A percentile compares a stretch with the other conserved stretches of the same genome.
These are phyloP conservation scores for Habroteleia sp. DNA, from an alignment of 2,888 invertebrate species.

Conservation along the genomic window DNA sequence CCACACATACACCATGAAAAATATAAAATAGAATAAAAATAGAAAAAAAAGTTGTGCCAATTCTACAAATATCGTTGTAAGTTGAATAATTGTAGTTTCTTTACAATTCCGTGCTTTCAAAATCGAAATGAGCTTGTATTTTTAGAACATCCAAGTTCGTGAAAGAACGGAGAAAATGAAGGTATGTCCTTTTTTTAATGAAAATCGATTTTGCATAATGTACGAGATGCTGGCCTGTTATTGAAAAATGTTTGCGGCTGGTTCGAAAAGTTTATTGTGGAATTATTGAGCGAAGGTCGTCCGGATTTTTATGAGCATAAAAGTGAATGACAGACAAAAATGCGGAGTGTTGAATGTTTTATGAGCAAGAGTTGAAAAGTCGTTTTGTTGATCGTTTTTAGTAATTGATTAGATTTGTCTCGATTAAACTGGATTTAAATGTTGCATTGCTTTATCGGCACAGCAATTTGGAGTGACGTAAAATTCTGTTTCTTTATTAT, in stretches of 20 bases:
- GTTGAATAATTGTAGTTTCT: too few relatives aligned
- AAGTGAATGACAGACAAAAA: slow-evolving; percentile 8
- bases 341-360: neutral
- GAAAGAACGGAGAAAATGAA: too few relatives aligned
- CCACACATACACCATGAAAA: too few relatives aligned
- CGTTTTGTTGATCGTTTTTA: neutral
- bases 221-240: neutral
- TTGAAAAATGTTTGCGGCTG: slow-evolving; percentile 2
- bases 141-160: too few relatives aligned
- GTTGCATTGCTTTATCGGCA: too few relatives aligned
- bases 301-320: neutral
- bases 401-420: slow-evolving; percentile 8
- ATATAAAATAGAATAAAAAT: too few relatives aligned
- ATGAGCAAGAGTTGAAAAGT: slow-evolving; percentile 6
- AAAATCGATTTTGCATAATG: slow-evolving; percentile 9
- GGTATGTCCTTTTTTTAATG: slow-evolving; percentile 2
- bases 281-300: neutral
- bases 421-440: neutral
- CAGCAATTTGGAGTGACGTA: too few relatives aligned
- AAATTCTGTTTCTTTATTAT: too few relatives aligned
- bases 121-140: too few relatives aligned
- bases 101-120: too few relatives aligned
- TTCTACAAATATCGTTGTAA: too few relatives aligned
- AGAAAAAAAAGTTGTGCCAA: too few relatives aligned
- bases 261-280: slow-evolving; percentile 13